phyloP scores from a whole-genome alignment of 2,797 vertebrate species.

The Trematomus bernacchii region DNA sequence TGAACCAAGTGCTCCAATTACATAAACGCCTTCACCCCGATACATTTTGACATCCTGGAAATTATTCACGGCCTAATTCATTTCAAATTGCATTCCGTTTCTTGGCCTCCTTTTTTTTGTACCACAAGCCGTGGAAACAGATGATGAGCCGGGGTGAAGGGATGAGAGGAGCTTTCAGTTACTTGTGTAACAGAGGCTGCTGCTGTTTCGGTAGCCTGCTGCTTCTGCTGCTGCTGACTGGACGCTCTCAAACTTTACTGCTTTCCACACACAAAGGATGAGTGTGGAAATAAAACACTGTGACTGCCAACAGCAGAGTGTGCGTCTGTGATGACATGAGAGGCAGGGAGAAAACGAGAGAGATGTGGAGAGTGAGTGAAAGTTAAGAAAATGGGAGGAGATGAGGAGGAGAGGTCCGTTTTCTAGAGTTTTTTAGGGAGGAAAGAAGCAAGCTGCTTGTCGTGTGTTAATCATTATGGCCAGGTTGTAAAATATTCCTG shows the following conservation, averaged over 20 bases:
- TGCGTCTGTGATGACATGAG: constrained; percentile 2
- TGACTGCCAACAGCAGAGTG: constrained; percentile 48
- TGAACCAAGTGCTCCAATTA: constrained; percentile 69
- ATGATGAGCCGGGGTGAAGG: constrained; percentile 55
- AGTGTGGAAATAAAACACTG: constrained; percentile 57
- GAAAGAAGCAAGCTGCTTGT: constrained; percentile 2
- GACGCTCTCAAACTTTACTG: constrained; percentile 69
- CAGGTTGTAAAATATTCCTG: constrained; percentile 31
- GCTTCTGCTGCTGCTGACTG: constrained; percentile 59
- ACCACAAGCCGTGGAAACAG: constrained; percentile 61
- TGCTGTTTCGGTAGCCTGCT: constrained; percentile 35
- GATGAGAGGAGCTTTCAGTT: constrained; percentile 56
- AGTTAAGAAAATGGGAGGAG: constrained; percentile 30
- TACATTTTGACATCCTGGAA: constrained; percentile 77
- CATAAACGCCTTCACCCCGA: constrained; percentile 71
- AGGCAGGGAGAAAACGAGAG: neutral
- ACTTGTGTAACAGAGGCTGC: constrained; percentile 54
- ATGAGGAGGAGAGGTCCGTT: constrained; percentile 20
- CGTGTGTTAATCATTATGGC: constrained; percentile 31
- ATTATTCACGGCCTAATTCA: constrained; percentile 79
- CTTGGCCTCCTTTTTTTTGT: constrained; percentile 43
- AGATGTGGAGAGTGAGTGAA: constrained; percentile 4
- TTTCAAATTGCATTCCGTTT: constrained; percentile 74
- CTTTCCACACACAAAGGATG: constrained; percentile 56
- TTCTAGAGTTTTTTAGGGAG: constrained; percentile 29